Conservation (phyloP, 2,888 invertebrate genomes). For the Lamproptera curius region DNA sequence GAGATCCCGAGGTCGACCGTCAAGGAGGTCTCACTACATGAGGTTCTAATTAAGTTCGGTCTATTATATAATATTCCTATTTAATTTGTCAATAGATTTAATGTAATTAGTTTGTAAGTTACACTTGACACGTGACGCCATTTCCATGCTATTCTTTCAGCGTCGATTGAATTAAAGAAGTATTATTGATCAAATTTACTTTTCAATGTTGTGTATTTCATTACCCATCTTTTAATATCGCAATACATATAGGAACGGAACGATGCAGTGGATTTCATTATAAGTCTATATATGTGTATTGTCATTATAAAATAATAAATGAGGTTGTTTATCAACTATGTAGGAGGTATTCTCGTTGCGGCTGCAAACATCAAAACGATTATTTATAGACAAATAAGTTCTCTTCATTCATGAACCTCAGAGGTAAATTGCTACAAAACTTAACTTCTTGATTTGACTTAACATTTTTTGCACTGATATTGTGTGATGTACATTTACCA, state of each 20-base stretch:
- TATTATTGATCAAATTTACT: too few species aligned
- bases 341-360: too few species aligned
- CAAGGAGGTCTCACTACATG: constrained; percentile 58
- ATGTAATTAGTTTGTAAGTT: neutral
- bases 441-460: too few species aligned
- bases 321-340: too few species aligned
- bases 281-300: constrained; percentile 2
- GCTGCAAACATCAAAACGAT: neutral
- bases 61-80: constrained; percentile 1
- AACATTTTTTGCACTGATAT: too few species aligned
- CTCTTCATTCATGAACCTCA: too few species aligned
- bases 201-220: too few species aligned
- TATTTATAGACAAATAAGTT: neutral
- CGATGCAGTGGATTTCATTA: constrained; percentile 3
- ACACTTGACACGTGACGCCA: neutral
- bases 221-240: too few species aligned
- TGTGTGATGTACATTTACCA: too few species aligned
- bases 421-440: too few species aligned
- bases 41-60: constrained; percentile 43
- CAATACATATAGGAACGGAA: neutral
- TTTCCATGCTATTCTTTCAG: neutral
- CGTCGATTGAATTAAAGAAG: too few species aligned
- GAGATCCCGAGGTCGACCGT: constrained; percentile 57
- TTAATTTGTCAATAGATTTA: neutral
- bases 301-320: neutral